These are phyloP conservation scores for Diplodus puntazzo DNA, from an alignment of 2,797 vertebrate genomes.

Conservation along the genomic window DNA sequence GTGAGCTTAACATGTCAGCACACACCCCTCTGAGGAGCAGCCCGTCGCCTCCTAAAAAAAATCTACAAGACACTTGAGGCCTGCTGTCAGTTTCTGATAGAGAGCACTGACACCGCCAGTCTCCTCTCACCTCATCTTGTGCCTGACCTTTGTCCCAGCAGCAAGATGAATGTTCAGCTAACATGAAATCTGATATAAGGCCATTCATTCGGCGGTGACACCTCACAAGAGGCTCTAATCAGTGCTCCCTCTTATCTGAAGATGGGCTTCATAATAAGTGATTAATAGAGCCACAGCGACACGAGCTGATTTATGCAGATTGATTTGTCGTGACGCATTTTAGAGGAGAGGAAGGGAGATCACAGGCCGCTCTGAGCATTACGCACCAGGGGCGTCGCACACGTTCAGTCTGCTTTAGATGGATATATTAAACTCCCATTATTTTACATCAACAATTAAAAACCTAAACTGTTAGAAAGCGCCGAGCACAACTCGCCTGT, in stretches of 20 bases:
- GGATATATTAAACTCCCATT: too few relatives aligned
- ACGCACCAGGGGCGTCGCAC: background rate
- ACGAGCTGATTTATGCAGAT: slow-evolving; percentile 1
- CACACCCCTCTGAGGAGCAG: slow-evolving; percentile 3
- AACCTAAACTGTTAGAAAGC: fast-evolving
- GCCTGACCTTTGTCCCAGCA: slow-evolving; percentile 72
- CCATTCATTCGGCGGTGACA: slow-evolving; percentile 66
- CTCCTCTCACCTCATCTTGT: slow-evolving; percentile 73
- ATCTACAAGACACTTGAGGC: slow-evolving; percentile 20
- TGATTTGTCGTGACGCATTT: slow-evolving; percentile 3
- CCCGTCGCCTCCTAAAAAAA: slow-evolving; percentile 11
- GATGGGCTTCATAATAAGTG: slow-evolving; percentile 47
- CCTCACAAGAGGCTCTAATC: slow-evolving; percentile 61
- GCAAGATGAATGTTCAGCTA: slow-evolving; percentile 58
- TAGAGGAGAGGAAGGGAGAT: background rate
- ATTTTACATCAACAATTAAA: background rate
- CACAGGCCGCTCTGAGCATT: background rate
- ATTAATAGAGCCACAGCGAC: slow-evolving; percentile 39
- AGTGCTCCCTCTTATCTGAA: slow-evolving; percentile 65
- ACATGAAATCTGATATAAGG: slow-evolving; percentile 63
- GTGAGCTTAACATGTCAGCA: background rate
- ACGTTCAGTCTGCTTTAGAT: too few relatives aligned
- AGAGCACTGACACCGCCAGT: slow-evolving; percentile 47
- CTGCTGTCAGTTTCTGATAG: slow-evolving; percentile 24
- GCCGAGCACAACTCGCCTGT: slow-evolving; percentile 84